phyloP scores from a whole-genome alignment of 1,140 invertebrate genomes.

The Drosophila chauvacae region DNA sequence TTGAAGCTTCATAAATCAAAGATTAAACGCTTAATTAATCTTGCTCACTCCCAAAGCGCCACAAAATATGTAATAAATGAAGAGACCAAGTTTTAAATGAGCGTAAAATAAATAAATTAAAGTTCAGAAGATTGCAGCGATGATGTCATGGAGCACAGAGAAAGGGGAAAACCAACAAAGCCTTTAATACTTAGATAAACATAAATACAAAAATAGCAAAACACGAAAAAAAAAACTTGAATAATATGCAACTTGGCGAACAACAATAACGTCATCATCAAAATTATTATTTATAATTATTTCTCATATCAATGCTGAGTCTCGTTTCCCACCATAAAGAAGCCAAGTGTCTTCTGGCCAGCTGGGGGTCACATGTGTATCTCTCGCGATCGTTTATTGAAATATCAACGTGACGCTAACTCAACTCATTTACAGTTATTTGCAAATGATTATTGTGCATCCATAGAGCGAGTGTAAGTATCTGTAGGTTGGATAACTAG shows the following conservation, averaged over 20 bases:
- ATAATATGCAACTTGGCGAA: constrained; percentile 4
- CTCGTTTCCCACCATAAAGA: constrained; percentile 52
- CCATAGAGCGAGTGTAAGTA: constrained; percentile 26
- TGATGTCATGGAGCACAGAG: constrained; percentile 35
- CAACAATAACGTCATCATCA: constrained; percentile 38
- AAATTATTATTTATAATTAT: constrained; percentile 55
- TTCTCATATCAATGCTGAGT: constrained; percentile 52
- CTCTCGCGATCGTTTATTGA: constrained; percentile 27
- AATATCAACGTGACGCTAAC: constrained; percentile 55
- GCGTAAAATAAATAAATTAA: constrained; percentile 37
- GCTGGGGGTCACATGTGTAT: constrained; percentile 60
- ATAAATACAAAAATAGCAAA: constrained; percentile 18
- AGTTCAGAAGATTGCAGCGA: constrained; percentile 20
- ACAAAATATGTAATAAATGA: constrained; percentile 28
- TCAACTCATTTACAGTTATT: constrained; percentile 66
- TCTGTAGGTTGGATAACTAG: constrained; percentile 45
- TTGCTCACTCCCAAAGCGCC: constrained; percentile 38
- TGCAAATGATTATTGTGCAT: constrained; percentile 62
- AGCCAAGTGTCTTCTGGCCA: not conserved
- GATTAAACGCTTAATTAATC: constrained; percentile 69
- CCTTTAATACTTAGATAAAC: constrained; percentile 22
- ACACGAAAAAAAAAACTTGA: constrained; percentile 5
- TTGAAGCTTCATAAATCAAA: constrained; percentile 66
- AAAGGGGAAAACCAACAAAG: constrained; percentile 44
- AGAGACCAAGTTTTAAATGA: constrained; percentile 28